These are phyloP conservation scores for Lophura nycthemera DNA, from an alignment of 2,113 vertebrate species.

Conservation along the genomic window DNA sequence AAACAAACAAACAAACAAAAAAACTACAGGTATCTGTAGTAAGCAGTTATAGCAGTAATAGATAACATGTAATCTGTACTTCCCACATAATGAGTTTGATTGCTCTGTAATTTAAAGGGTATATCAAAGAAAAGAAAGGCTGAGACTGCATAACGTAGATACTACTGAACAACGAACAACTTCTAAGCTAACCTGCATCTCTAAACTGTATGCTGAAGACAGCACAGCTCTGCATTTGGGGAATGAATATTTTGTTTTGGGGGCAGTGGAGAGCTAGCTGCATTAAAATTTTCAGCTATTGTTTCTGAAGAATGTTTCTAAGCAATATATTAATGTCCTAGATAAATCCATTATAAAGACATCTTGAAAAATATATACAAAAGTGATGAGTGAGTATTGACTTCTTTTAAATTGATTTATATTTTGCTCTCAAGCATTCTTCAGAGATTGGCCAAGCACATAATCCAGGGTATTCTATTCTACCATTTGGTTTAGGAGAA, in stretches of 20 bases:
- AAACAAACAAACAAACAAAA: no score
- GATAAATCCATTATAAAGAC: neutral
- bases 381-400: neutral
- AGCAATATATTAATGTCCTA: neutral
- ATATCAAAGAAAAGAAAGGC: slow-evolving; percentile 35
- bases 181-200: neutral
- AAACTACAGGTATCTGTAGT: neutral
- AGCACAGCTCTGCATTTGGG: neutral
- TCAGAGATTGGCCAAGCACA: neutral
- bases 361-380: neutral
- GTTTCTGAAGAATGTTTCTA: neutral
- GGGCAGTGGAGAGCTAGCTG: neutral
- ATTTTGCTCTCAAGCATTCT: neutral
- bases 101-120: slow-evolving; percentile 29
- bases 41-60: neutral
- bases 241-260: neutral
- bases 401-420: neutral
- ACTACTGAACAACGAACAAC: neutral
- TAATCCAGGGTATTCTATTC: neutral
- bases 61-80: neutral
- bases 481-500: neutral
- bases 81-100: slow-evolving; percentile 19
- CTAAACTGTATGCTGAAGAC: neutral
- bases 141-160: neutral
- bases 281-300: neutral